A percentile compares a stretch with the other conserved stretches of the same genome.
These are phyloP conservation scores for Cryptomyrus ogoouensis DNA, from an alignment of 2,113 vertebrate genomes.

Conservation along the genomic window DNA sequence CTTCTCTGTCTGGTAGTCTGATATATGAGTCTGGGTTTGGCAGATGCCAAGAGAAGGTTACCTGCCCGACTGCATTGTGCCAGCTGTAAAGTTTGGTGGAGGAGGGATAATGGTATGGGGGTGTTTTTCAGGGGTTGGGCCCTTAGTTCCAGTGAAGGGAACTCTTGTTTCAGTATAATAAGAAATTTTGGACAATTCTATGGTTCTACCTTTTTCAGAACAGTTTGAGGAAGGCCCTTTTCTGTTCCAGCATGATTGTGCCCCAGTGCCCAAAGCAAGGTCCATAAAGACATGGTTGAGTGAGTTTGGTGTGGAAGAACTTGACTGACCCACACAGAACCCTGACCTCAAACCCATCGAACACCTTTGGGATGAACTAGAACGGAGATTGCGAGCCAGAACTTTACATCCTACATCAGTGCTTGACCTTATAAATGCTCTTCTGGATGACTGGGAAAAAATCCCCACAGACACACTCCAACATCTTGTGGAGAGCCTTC, in stretches of 20 bases:
- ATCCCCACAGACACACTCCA: background rate
- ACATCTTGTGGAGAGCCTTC: background rate
- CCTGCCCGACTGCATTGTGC: background rate
- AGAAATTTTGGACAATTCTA: no score
- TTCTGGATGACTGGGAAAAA: background rate
- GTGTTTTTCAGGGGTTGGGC: no score
- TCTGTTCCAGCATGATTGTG: no score
- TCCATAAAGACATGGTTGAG: no score
- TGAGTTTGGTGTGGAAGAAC: background rate
- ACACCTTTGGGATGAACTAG: background rate
- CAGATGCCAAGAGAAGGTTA: background rate
- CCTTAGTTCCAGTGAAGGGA: no score
- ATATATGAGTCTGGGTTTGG: background rate
- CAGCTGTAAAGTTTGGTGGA: no score
- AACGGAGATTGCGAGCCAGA: background rate
- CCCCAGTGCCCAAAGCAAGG: no score
- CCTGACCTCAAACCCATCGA: background rate
- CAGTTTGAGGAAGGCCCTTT: no score
- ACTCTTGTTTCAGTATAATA: no score
- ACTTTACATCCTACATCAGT: background rate
- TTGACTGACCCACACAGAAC: background rate
- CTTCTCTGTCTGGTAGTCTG: background rate
- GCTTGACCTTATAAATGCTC: background rate
- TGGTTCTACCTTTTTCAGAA: no score
- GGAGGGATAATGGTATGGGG: no score